Percentiles rank a stretch among this genome's conserved stretches.
phyloP scores from a whole-genome alignment of 2,888 invertebrate genomes.

The Ypsolopha sequella region DNA sequence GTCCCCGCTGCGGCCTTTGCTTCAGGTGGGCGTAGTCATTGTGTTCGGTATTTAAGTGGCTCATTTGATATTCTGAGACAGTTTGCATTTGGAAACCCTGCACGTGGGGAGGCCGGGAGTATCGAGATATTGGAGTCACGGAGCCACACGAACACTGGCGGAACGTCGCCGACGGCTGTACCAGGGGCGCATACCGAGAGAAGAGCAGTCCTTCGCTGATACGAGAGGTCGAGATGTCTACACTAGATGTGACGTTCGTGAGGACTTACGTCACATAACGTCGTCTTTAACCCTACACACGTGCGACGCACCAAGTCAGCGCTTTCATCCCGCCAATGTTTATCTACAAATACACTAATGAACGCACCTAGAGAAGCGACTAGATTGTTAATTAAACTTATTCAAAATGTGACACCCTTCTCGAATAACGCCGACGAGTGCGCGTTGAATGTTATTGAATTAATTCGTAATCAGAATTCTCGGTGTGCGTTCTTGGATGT shows the following conservation, averaged over 20 bases:
- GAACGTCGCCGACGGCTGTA: neutral
- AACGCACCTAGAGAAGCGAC: slow-evolving; percentile 69
- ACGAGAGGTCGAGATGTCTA: neutral
- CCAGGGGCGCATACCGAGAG: too few species aligned
- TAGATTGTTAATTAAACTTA: slow-evolving; percentile 71
- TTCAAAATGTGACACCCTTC: slow-evolving; percentile 70
- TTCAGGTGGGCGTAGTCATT: slow-evolving; percentile 66
- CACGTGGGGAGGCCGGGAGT: slow-evolving; percentile 41
- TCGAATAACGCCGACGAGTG: slow-evolving; percentile 61
- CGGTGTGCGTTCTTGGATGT: slow-evolving; percentile 54
- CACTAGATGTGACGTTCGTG: neutral
- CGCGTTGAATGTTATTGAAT: slow-evolving; percentile 65
- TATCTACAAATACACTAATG: slow-evolving; percentile 71
- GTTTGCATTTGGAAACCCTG: slow-evolving; percentile 62
- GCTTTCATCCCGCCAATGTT: slow-evolving; percentile 26
- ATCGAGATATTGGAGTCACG: slow-evolving; percentile 44
- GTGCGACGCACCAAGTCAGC: slow-evolving; percentile 35
- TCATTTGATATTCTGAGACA: slow-evolving; percentile 69
- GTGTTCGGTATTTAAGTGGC: slow-evolving; percentile 67
- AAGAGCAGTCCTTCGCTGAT: neutral
- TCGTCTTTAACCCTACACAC: neutral
- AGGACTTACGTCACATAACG: neutral
- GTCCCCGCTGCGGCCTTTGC: slow-evolving; percentile 52
- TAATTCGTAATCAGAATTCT: slow-evolving; percentile 68
- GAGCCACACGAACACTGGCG: slow-evolving; percentile 22